These are phyloP conservation scores for Antedon bifida DNA, from an alignment of 35 echinoderm and acorn worm species.

Conservation along the genomic window DNA sequence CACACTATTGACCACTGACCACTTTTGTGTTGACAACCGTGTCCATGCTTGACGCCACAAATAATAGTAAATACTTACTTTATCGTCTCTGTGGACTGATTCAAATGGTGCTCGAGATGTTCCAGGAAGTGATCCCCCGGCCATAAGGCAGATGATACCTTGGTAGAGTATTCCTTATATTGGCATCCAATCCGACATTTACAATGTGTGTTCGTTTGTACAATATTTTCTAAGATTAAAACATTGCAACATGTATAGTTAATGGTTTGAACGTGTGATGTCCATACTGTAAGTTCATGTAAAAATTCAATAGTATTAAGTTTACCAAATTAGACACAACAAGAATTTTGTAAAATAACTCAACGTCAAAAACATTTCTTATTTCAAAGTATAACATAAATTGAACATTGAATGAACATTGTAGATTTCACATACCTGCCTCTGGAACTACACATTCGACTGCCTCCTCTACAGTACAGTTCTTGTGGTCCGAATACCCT, in stretches of 20 bases:
- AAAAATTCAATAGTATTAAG: too few relatives aligned
- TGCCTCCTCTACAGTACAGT: neutral
- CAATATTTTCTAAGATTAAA: neutral
- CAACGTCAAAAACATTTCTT: too few relatives aligned
- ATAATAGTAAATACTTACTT: neutral
- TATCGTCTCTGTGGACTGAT: neutral
- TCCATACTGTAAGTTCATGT: too few relatives aligned
- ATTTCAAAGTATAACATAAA: too few relatives aligned
- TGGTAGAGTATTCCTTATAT: neutral
- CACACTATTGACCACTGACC: too few relatives aligned
- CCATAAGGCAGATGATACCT: neutral
- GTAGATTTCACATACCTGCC: neutral
- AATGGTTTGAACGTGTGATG: too few relatives aligned
- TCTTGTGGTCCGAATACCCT: neutral
- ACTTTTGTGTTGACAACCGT: too few relatives aligned
- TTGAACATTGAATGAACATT: too few relatives aligned
- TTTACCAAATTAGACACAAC: too few relatives aligned
- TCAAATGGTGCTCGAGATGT: neutral
- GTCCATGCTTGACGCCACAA: too few relatives aligned
- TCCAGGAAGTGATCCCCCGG: neutral
- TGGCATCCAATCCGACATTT: neutral
- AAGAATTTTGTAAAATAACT: too few relatives aligned
- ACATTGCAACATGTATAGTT: too few relatives aligned
- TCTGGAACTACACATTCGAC: neutral
- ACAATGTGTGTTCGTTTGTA: neutral